A percentile compares a stretch with the other conserved stretches of the same genome.
Evolutionary conservation across 2,888 invertebrate genomes (phyloP).

Genomic region (Phytoseiulus persimilis): DNA sequence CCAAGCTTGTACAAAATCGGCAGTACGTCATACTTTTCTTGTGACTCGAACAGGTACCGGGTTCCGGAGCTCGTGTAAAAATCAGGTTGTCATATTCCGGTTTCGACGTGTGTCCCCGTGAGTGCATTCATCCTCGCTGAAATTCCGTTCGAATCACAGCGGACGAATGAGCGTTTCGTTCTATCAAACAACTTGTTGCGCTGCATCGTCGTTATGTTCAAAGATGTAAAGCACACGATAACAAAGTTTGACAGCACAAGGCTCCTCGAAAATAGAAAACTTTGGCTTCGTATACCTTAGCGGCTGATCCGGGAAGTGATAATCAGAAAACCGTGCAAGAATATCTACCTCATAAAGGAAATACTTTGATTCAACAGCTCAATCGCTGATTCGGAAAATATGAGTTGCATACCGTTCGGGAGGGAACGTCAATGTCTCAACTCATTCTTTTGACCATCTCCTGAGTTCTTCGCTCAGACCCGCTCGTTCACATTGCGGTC

Average conservation of each 20-base stretch:
- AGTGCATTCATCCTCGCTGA: too few relatives aligned
- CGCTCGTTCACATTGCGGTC: background rate
- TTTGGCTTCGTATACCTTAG: background rate
- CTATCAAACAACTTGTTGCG: too few relatives aligned
- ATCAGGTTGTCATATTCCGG: background rate
- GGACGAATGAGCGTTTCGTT: too few relatives aligned
- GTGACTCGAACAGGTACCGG: background rate
- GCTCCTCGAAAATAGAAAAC: background rate
- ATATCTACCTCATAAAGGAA: background rate
- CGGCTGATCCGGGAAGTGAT: background rate
- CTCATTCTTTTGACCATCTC: too few relatives aligned
- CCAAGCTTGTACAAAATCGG: too few relatives aligned
- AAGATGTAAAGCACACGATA: background rate
- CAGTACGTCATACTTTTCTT: background rate
- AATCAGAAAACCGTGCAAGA: background rate
- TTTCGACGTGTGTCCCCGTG: too few relatives aligned
- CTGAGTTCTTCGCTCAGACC: too few relatives aligned
- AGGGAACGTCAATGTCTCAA: too few relatives aligned
- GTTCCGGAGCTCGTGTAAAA: background rate
- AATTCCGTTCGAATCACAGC: too few relatives aligned
- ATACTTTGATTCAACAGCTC: background rate
- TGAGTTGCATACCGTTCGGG: too few relatives aligned
- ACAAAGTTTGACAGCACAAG: background rate
- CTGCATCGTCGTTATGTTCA: too few relatives aligned
- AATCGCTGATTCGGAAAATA: background rate